These are phyloP conservation scores for Leucopternis melanops DNA, from an alignment of 2,113 vertebrate species.

Conservation along the genomic window DNA sequence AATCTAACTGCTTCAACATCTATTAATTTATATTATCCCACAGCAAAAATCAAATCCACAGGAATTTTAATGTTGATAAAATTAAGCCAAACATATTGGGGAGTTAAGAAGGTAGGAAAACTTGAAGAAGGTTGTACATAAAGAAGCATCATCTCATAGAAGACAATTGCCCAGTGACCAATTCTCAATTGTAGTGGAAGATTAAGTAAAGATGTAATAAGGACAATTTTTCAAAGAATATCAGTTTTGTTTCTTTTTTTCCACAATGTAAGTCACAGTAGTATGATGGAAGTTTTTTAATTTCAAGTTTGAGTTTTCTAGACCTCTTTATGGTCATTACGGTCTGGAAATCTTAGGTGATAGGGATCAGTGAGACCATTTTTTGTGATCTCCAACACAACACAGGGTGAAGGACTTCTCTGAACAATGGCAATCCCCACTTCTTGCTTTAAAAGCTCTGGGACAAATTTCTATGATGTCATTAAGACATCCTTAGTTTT, in stretches of 20 bases:
- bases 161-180: neutral
- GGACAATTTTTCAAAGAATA: neutral
- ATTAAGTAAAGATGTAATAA: neutral
- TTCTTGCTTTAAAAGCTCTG: neutral
- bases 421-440: neutral
- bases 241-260: neutral
- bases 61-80: neutral
- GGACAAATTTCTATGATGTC: neutral
- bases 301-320: neutral
- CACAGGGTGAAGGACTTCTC: neutral
- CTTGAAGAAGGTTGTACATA: neutral
- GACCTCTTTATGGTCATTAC: neutral
- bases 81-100: neutral
- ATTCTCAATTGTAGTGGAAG: neutral
- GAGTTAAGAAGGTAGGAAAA: neutral
- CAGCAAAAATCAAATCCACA: neutral
- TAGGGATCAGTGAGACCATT: neutral
- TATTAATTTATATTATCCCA: neutral
- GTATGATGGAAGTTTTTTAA: neutral
- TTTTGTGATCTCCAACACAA: neutral
- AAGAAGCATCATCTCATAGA: neutral
- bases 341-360: neutral
- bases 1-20: neutral
- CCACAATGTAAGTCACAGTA: neutral
- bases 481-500: neutral